Percentiles rank a stretch among this genome's conserved stretches.
Evolutionary conservation across 1,140 invertebrate genomes (phyloP).

Genomic region (Orchestia grillus): DNA sequence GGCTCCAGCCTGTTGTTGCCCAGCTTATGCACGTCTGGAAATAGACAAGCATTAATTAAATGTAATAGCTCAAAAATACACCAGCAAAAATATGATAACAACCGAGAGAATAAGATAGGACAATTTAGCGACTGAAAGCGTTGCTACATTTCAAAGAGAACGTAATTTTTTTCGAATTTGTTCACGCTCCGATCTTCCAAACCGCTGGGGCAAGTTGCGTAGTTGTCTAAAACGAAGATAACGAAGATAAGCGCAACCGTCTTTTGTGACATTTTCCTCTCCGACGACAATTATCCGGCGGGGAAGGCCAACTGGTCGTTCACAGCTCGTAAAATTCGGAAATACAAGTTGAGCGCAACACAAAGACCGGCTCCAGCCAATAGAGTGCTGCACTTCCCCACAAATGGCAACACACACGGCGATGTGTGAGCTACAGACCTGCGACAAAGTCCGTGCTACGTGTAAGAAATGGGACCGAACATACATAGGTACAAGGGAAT

Average conservation of each 20-base stretch:
- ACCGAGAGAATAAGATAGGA: not conserved
- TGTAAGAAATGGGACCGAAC: not conserved
- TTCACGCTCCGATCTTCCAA: not conserved
- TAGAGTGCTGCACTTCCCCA: not conserved
- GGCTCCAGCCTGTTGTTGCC: constrained; percentile 10
- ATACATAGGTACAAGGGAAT: not conserved
- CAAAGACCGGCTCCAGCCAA: not conserved
- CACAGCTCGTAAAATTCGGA: not conserved
- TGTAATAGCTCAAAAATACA: not conserved
- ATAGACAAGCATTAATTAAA: not conserved
- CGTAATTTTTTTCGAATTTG: not conserved
- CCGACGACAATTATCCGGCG: not conserved
- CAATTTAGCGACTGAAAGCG: not conserved
- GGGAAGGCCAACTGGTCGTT: not conserved
- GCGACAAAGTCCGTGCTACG: not conserved
- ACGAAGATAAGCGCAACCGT: not conserved
- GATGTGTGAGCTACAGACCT: not conserved
- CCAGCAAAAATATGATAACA: not conserved
- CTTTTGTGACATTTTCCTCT: not conserved
- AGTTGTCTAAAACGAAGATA: not conserved
- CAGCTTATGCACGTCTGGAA: constrained; percentile 19
- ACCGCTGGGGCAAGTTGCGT: not conserved
- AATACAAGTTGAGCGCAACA: not conserved
- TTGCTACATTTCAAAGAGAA: not conserved
- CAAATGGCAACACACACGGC: not conserved